Evolutionary conservation across 1,140 invertebrate genomes (phyloP), one percentile per base, ranked within the genome.

Genomic region (Pectinophora gossypiella): DNA sequence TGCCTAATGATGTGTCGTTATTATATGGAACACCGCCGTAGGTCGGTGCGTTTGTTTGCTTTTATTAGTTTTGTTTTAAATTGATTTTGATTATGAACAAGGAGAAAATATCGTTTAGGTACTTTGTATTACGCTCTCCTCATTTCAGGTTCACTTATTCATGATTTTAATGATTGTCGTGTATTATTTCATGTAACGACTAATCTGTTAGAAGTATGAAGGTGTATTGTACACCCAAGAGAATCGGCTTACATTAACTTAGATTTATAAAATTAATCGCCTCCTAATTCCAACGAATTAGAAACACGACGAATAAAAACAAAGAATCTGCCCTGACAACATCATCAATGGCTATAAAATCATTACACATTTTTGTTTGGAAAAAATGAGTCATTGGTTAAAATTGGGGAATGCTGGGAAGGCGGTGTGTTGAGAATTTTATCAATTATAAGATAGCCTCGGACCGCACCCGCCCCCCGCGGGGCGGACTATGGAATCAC

Each of bases 361-460:
- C 21, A 50, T 56, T 56, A 50, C 54, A 23, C 45, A 47, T 47
- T 47, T 36, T 48, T 48, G 32, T 48, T 12, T 48, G 16, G 5
- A 36, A 36, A 18, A 48, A 48, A 48, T 48, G 32, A 48, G 21
- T 38, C 51, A 51, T 54, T 59, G 59, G 59, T 59, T 52, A 64
- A 68, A 72, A 66, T 66, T 61, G 64, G 62, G 60, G 70, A 73
- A 76, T 67, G 61, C 56, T 48, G 61, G 67, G 62, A 65, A 54
- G 51, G 59, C 62, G 61, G 66, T 62, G 71, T 70, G 64, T 72
- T 67, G 68, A 79, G 76, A 83, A 76, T 83, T 76, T 80, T 75
- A 78, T 83, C 75, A 80, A 83, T 78, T 76, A 79, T 76, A 79
- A 61, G 69, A 71, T 71, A 69, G 45, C 64, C 54, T 47, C 51